A percentile compares a stretch with the other conserved stretches of the same genome.
These are phyloP conservation scores for Muntiacus muntjak DNA, from an alignment of 2,113 vertebrate genomes.

Conservation along the genomic window DNA sequence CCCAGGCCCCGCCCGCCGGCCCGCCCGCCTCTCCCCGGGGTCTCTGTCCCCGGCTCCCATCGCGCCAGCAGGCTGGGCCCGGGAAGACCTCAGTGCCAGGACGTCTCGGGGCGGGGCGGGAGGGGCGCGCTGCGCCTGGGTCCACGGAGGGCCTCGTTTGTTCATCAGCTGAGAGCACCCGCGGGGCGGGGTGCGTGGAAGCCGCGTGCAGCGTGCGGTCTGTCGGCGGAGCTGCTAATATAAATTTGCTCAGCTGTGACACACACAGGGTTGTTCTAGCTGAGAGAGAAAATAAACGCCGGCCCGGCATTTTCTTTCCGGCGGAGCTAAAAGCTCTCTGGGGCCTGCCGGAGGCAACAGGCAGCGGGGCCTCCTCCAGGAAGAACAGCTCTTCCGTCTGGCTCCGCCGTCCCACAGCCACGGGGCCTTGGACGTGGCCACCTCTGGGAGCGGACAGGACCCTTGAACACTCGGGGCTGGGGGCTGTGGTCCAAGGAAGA, in stretches of 20 bases:
- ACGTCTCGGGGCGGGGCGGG: no score
- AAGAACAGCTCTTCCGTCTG: accelerated
- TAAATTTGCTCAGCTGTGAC: background rate
- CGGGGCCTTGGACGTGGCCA: accelerated
- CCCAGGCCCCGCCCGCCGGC: accelerated
- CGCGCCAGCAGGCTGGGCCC: background rate
- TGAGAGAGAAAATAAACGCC: background rate
- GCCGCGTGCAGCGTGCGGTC: accelerated
- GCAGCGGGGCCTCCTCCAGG: accelerated
- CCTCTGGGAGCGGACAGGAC: accelerated
- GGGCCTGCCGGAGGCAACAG: background rate
- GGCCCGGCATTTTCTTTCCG: background rate
- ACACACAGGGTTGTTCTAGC: background rate
- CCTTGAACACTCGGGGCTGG: accelerated
- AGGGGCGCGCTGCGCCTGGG: accelerated
- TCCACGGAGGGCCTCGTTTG: background rate
- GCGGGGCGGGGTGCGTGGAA: accelerated
- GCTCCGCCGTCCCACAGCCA: accelerated
- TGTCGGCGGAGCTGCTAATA: background rate
- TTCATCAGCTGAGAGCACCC: accelerated
- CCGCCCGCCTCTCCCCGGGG: accelerated
- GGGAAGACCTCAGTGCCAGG: background rate
- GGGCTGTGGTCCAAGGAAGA: background rate
- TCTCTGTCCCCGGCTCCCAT: background rate
- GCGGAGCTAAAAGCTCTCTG: background rate